A percentile compares a stretch with the other conserved stretches of the same genome.
phyloP scores from a whole-genome alignment of 2,797 vertebrate species.

The Antennarius maculatus region DNA sequence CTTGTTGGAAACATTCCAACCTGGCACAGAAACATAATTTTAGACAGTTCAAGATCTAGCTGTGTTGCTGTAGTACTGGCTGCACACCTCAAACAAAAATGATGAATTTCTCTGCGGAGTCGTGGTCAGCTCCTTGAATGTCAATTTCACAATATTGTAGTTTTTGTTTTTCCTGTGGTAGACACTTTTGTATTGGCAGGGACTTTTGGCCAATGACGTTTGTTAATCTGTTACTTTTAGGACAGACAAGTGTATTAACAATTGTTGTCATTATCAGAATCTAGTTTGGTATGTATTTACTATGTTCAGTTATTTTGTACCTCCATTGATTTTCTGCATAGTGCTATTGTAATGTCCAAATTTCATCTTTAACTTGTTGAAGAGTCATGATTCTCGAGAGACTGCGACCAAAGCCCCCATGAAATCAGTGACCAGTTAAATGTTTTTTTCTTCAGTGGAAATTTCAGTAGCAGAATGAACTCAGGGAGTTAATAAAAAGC shows the following conservation, averaged over 20 bases:
- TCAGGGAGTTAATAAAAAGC: not conserved
- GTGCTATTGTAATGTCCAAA: not conserved
- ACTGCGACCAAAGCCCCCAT: not conserved
- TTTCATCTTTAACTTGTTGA: not conserved
- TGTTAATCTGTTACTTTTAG: not conserved
- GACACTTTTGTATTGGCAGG: not conserved
- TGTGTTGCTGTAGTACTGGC: not conserved
- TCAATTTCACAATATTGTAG: no score
- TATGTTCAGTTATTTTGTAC: conserved; percentile 1
- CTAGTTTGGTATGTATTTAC: not conserved
- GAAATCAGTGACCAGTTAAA: not conserved
- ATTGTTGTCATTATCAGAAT: conserved; percentile 6
- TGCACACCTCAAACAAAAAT: not conserved
- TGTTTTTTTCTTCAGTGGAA: not conserved
- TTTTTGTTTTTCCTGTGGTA: not conserved
- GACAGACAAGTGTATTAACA: not conserved
- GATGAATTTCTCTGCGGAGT: not conserved
- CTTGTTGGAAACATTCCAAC: no score
- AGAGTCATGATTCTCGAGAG: not conserved
- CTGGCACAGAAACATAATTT: not conserved
- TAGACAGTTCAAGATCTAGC: not conserved
- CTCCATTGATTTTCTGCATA: not conserved
- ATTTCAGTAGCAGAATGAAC: not conserved
- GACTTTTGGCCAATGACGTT: not conserved
- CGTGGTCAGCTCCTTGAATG: not conserved